These are phyloP conservation scores for Hydrotaea diabolus DNA, from an alignment of 2,888 invertebrate species.

Conservation along the genomic window DNA sequence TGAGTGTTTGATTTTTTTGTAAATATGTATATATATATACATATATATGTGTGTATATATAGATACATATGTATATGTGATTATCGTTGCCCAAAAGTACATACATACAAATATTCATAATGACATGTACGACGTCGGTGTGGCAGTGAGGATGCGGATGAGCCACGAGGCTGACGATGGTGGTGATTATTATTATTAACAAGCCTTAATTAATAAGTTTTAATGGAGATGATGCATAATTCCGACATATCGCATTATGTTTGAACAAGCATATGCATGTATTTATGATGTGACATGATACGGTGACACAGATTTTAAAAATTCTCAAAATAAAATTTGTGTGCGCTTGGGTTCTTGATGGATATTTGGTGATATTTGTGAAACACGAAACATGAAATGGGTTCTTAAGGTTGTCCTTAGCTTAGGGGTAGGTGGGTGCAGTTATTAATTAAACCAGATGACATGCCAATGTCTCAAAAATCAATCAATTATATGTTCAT, in stretches of 20 bases:
- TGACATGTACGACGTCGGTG: slow-evolving; percentile 2
- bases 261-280: not conserved
- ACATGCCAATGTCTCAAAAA: too few species aligned
- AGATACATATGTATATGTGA: not conserved
- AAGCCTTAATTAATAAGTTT: slow-evolving; percentile 78
- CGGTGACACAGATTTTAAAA: slow-evolving; percentile 54
- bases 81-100: slow-evolving; percentile 11
- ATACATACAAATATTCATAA: slow-evolving; percentile 11
- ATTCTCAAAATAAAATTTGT: slow-evolving; percentile 12
- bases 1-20: not conserved
- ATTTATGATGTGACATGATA: slow-evolving; percentile 39
- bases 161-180: not conserved
- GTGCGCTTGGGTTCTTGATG: not conserved
- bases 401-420: too few species aligned
- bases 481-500: too few species aligned
- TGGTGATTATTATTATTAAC: slow-evolving; percentile 60
- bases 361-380: too few species aligned
- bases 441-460: too few species aligned
- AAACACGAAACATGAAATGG: too few species aligned
- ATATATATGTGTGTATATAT: too few species aligned
- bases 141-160: not conserved
- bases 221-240: slow-evolving; percentile 78
- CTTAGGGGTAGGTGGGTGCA: too few species aligned
- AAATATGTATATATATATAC: not conserved
- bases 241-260: slow-evolving; percentile 69